Evolutionary conservation across 2,113 vertebrate genomes (phyloP).

Genomic region (Cavia porcellus): DNA sequence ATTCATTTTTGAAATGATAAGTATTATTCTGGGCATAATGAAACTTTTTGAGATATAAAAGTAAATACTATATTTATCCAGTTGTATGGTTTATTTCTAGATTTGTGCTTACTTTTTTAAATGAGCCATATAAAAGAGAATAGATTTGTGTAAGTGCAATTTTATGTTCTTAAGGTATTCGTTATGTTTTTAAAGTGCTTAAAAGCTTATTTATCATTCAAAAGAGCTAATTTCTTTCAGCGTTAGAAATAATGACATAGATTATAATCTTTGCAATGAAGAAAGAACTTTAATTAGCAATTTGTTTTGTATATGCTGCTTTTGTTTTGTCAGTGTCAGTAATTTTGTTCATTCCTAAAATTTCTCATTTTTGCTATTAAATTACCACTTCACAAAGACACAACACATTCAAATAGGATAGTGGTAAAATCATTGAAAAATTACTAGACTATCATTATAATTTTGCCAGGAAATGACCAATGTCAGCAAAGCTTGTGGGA

Average conservation of each 20-base stretch:
- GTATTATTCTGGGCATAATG: slow-evolving; percentile 45
- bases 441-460: background rate
- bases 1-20: slow-evolving; percentile 62
- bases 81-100: slow-evolving; percentile 43
- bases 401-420: background rate
- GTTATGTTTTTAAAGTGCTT: background rate
- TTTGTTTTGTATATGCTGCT: background rate
- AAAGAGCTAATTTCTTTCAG: background rate
- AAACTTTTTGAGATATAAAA: slow-evolving; percentile 59
- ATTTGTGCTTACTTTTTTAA: background rate
- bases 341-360: slow-evolving; percentile 10
- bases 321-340: background rate
- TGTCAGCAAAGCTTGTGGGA: background rate
- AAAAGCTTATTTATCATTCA: background rate
- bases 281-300: slow-evolving; percentile 13
- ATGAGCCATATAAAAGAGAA: background rate
- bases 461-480: slow-evolving; percentile 34
- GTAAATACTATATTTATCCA: background rate
- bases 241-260: background rate
- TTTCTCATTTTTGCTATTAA: background rate
- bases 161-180: background rate
- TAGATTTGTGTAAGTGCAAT: background rate
- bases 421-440: background rate
- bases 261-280: background rate
- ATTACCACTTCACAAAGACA: background rate